phyloP scores from a whole-genome alignment of 2,113 vertebrate species.

The Toxostoma redivivum region DNA sequence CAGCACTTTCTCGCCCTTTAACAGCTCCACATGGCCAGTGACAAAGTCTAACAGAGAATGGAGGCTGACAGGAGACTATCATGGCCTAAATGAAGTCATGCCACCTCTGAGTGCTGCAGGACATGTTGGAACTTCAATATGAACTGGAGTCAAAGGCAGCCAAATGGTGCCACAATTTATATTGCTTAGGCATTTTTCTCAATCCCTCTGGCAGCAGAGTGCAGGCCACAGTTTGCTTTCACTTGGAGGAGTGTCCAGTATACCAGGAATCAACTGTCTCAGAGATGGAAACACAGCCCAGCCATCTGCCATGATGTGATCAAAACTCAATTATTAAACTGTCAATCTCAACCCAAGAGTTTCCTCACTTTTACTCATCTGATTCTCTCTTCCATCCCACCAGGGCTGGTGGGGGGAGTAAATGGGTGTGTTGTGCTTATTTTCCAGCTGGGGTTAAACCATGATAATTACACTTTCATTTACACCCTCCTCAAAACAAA shows the following conservation, averaged over 20 bases:
- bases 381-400: not conserved
- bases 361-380: not conserved
- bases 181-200: not conserved
- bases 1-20: not conserved
- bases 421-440: not conserved
- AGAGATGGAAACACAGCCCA: not conserved
- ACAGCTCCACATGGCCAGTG: not conserved
- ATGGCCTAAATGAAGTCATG: not conserved
- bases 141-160: not conserved
- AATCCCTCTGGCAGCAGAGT: not conserved
- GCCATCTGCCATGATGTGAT: not conserved
- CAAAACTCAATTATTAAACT: not conserved
- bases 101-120: not conserved
- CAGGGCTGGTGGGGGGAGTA: not conserved
- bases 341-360: not conserved
- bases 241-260: not conserved
- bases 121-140: not conserved
- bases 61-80: not conserved
- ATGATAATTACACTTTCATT: not conserved
- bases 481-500: not conserved
- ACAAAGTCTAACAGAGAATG: not conserved
- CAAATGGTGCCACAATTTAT: not conserved
- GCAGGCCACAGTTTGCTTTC: not conserved
- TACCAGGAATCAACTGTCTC: not conserved
- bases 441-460: not conserved